Base-by-base conservation (phyloP, 2,888 invertebrate genomes). In the Eudemis profundana region DNA sequence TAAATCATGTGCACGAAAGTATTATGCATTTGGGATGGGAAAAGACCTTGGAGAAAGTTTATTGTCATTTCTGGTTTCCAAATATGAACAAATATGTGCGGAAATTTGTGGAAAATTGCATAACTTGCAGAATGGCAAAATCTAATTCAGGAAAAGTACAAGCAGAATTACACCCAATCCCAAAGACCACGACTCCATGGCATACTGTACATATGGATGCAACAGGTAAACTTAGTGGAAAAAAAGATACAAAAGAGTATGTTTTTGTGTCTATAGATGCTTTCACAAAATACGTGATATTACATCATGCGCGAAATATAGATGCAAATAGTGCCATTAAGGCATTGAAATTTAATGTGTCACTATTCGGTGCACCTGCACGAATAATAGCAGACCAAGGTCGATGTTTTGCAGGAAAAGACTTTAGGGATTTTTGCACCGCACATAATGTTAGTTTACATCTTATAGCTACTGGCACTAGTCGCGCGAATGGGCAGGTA, bases 291-390 rank as follows among this genome's bases (percentile, higher is more conserved):
- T 44, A 10, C 10, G 44, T 44, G 2, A 8, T 44, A 3, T 3
- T 44, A 10, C 38, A 38, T n/a, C 38, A 38, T 38, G 12, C 38
- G n/a, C 12, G 12, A 38, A 38, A 38, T 38, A 38, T 38, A 2
- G 38, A 38, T n/a, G n/a, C 38, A n/a, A 38, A 38, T n/a, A 38
- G 38, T n/a, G 38, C 38, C n/a, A 10, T 38, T n/a, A 38, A 38
- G n/a, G 38, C 38, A n/a, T 38, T 38, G 12, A 12, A 38, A n/a
- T 12, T n/a, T n/a, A n/a, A n/a, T n/a, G n/a, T 38, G 1, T 38
- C 38, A n/a, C n/a, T 38, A 4, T 38, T 38, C 12, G 38, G 38
- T n/a, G 38, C 38, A 4, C 38, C 38, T n/a, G n/a, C 38, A 38
- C 38, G n/a, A n/a, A n/a, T n/a, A n/a, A n/a, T n/a, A n/a, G n/a